Percentiles rank a stretch among this genome's conserved stretches.
These are phyloP conservation scores for Romanogobio albipinnatus DNA, from an alignment of 2,113 vertebrate genomes.

Conservation along the genomic window DNA sequence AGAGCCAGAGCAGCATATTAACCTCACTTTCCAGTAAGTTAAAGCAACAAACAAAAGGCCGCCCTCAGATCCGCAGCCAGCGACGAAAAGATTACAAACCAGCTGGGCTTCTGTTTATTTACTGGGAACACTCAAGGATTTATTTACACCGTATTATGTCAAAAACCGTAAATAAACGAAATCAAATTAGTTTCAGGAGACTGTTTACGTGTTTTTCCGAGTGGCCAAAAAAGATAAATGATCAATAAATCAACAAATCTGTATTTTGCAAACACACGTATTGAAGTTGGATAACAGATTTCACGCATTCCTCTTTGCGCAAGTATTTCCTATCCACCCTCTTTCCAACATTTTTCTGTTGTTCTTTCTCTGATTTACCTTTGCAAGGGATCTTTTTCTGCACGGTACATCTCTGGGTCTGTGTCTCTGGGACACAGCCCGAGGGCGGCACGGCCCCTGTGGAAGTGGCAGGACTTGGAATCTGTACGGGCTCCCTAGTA, in stretches of 20 bases:
- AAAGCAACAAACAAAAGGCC: slow-evolving; percentile 59
- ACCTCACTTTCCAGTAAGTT: slow-evolving; percentile 61
- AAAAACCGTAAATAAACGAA: slow-evolving; percentile 64
- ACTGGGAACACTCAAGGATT: slow-evolving; percentile 44
- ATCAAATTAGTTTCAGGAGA: slow-evolving; percentile 52
- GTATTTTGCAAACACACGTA: slow-evolving; percentile 1
- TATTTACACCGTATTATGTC: slow-evolving; percentile 69
- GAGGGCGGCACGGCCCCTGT: slow-evolving; percentile 68
- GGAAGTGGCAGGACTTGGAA: slow-evolving; percentile 67
- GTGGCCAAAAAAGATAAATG: slow-evolving; percentile 29
- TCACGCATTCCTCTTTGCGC: slow-evolving; percentile 3
- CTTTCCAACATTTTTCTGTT: neutral
- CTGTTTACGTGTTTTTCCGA: neutral
- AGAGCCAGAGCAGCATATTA: slow-evolving; percentile 57
- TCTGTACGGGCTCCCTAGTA: slow-evolving; percentile 77
- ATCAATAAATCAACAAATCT: slow-evolving; percentile 24
- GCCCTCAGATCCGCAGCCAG: slow-evolving; percentile 50
- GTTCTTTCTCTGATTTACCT: slow-evolving; percentile 74
- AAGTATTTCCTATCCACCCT: slow-evolving; percentile 16
- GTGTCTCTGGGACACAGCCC: slow-evolving; percentile 79
- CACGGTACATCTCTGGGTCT: slow-evolving; percentile 84
- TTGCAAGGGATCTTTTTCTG: slow-evolving; percentile 82
- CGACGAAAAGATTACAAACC: slow-evolving; percentile 64
- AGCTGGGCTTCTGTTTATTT: slow-evolving; percentile 57
- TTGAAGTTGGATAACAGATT: slow-evolving; percentile 38